Percentiles rank a stretch among this genome's conserved stretches.
Evolutionary conservation across 1,140 invertebrate species (phyloP).

Genomic region (Rhyacophila brunnea): DNA sequence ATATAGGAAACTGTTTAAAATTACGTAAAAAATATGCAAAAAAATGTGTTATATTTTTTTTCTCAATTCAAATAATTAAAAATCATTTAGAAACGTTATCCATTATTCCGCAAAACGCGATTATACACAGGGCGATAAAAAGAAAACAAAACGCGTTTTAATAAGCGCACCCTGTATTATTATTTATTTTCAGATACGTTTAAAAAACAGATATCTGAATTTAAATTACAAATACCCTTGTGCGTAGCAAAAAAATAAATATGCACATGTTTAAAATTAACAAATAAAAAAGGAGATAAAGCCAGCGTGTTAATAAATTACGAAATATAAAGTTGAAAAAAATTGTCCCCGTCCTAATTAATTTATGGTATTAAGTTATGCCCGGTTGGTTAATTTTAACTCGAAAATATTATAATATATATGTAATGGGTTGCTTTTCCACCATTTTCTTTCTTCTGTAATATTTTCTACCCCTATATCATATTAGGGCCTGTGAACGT

Average conservation of each 20-base stretch:
- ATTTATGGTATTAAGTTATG: slow-evolving; percentile 35
- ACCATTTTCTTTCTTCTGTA: too few species aligned
- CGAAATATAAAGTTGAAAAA: slow-evolving; percentile 36
- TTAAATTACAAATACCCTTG: slow-evolving; percentile 35
- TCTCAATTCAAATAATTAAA: slow-evolving; percentile 7
- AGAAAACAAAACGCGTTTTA: slow-evolving; percentile 25
- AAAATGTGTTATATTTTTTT: too few species aligned
- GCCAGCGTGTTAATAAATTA: slow-evolving; percentile 33
- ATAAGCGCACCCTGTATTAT: slow-evolving; percentile 20
- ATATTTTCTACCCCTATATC: too few species aligned
- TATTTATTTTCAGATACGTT: slow-evolving; percentile 25
- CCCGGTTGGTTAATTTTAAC: slow-evolving; percentile 35
- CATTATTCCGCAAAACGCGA: slow-evolving; percentile 1
- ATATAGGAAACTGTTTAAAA: too few species aligned
- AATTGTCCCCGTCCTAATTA: slow-evolving; percentile 33
- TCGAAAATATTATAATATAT: slow-evolving; percentile 29
- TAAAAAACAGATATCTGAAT: slow-evolving; percentile 34
- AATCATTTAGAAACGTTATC: slow-evolving; percentile 17
- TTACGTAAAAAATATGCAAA: too few species aligned
- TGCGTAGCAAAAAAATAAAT: slow-evolving; percentile 26
- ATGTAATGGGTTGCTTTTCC: too few species aligned
- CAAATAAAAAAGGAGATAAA: slow-evolving; percentile 28
- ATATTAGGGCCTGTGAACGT: too few species aligned
- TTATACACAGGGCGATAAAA: slow-evolving; percentile 7
- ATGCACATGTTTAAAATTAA: slow-evolving; percentile 29